Base-by-base conservation (phyloP, 2,797 vertebrate genomes). In the Phylloscopus collybita region DNA sequence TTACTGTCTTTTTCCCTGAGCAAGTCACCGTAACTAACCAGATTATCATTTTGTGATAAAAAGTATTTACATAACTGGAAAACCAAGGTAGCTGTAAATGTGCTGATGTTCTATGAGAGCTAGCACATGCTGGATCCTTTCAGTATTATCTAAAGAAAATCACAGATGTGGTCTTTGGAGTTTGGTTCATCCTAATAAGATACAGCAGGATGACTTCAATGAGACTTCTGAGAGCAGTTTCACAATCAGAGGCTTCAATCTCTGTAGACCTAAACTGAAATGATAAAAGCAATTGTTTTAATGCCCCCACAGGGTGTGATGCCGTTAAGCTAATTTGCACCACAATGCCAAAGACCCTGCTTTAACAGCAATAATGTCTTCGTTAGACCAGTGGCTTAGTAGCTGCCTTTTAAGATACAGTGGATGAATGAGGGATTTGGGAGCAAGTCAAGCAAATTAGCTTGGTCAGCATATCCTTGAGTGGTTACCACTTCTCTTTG, bases 281-380 rank as follows among this genome's bases (percentile, higher is more conserved):
- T 23, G 50, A 92, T 91, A 85, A 95, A 95, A 96, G 80, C 44
- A 94, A 72, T 88, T 95, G 82, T 94, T 95, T 80, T 96, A 92
- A 95, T 95, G 65, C 92, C 88, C 89, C 91, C 89, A 93, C 69
- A 90, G 80, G 67, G 93, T 95, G 74, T 91, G 90, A 95, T 96
- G 88, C 61, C 1, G 1, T 88, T 94, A 94, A 93, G 88, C 72
- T 96, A 94, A 95, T 94, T 95, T 91, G 47, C 42, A 70, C 94
- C 88, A 94, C 85, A 93, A 76, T 26, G 36, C 78, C 64, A 80
- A 82, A 90, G 80, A 91, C 62, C 84, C 79, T 67, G 42, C 74
- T 93, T 82, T 95, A 90, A 89, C 90, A 65, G 87, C 72, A 88
- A 19, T 88, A 78, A 83, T 70, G 79, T 78, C 88, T 88, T 82